Base-by-base conservation (phyloP, 2,113 vertebrate species). In the Thamnophis sirtalis region DNA sequence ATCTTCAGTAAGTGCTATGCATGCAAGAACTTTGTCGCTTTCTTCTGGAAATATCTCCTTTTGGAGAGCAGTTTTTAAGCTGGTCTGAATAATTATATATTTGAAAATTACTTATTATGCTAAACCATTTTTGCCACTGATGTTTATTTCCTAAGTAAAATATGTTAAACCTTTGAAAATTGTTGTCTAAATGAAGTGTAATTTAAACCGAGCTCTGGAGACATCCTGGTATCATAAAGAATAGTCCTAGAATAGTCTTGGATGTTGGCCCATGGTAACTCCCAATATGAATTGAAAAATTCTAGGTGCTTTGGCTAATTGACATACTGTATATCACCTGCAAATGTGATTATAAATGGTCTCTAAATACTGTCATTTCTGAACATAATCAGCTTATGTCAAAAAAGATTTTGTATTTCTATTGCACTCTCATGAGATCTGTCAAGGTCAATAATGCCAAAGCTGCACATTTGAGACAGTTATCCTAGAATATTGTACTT, bases 341-440 rank as follows among this genome's bases (percentile, higher is more conserved):
- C 87, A 96, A 96, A 96, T 94, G 88, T 97, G 94, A 96, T 97
- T 97, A 96, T 94, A 95, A 96, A 94, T 95, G 73, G 93, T 96
- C 60, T 54, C 95, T 94, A 96, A 95, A 96, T 96, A 93, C 93
- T 86, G 38, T 94, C 87, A 96, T 95, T 89, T 93, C 58, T 94
- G 91, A 96, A 51, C 87, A 48, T 95, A 97, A 97, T 96, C 94
- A 96, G 93, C 90, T 97, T 96, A 95, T 63, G 88, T 4, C 24
- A 93, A 84, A 91, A 73, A 97, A 56, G 93, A 96, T 94, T 96
- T 93, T 93, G 1, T 96, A 15, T 91, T 28, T 87, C n/a, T 91
- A 94, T 93, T 92, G 56, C 9, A 94, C 55, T 63, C 89, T 95
- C 93, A 91, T 92, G 92, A 48, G 53, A 84, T 87, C 93, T 94